Evolutionary conservation across 2,888 invertebrate species (phyloP).

Genomic region (Drosophila histrio): DNA sequence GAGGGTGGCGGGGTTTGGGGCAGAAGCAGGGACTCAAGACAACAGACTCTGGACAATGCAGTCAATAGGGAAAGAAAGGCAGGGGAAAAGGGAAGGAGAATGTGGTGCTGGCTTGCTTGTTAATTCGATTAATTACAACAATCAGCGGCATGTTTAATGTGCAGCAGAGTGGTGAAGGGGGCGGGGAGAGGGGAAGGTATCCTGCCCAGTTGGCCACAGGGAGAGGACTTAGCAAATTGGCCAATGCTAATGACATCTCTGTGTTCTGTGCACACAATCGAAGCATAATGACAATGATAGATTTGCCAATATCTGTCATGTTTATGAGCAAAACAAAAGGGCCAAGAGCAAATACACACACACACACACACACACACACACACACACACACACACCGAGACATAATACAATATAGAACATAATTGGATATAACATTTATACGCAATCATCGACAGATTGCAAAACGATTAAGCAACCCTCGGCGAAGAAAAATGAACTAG

Average conservation of each 20-base stretch:
- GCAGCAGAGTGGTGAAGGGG: slow-evolving; percentile 29
- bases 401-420: slow-evolving; percentile 49
- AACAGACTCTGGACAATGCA: slow-evolving; percentile 39
- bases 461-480: slow-evolving; percentile 81
- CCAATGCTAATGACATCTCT: slow-evolving; percentile 72
- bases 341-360: slow-evolving; percentile 9
- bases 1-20: not conserved
- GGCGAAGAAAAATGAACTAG: slow-evolving; percentile 44
- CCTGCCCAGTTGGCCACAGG: slow-evolving; percentile 27
- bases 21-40: slow-evolving; percentile 49
- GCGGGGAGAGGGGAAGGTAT: slow-evolving; percentile 9
- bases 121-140: slow-evolving; percentile 84
- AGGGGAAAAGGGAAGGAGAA: not conserved
- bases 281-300: slow-evolving; percentile 84
- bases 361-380: slow-evolving; percentile 1
- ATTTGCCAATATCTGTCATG: slow-evolving; percentile 84
- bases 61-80: not conserved
- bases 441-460: slow-evolving; percentile 83
- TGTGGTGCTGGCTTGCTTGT: slow-evolving; percentile 61
- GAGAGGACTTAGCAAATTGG: slow-evolving; percentile 64
- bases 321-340: slow-evolving; percentile 74
- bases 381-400: slow-evolving; percentile 1
- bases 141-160: slow-evolving; percentile 81
- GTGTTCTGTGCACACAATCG: slow-evolving; percentile 73
- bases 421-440: slow-evolving; percentile 83